Evolutionary conservation across 1,140 invertebrate species (phyloP).

Genomic region (Drosophila obscura): DNA sequence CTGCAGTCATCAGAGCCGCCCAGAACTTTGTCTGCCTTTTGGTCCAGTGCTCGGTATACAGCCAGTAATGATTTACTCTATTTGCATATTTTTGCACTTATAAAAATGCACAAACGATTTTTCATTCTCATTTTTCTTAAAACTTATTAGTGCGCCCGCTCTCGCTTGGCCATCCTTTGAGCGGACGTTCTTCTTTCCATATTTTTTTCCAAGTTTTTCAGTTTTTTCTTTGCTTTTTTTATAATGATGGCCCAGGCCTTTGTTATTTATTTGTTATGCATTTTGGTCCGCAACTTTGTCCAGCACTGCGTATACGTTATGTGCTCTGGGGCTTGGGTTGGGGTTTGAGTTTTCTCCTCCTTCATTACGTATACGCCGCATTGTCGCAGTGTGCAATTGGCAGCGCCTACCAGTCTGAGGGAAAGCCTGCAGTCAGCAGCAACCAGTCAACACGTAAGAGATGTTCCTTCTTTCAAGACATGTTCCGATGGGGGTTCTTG

Average conservation of each 20-base stretch:
- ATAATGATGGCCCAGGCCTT: constrained; percentile 61
- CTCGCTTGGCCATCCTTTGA: constrained; percentile 56
- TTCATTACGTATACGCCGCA: constrained; percentile 64
- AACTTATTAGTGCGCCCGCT: constrained; percentile 74
- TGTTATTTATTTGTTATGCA: constrained; percentile 79
- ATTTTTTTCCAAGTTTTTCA: constrained; percentile 13
- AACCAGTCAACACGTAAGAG: constrained; percentile 31
- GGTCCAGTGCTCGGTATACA: constrained; percentile 53
- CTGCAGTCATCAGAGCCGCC: constrained; percentile 34
- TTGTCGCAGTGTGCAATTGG: constrained; percentile 73
- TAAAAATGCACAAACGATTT: constrained; percentile 83
- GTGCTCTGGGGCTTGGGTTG: constrained; percentile 8
- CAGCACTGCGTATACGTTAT: constrained; percentile 61
- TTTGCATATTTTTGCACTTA: constrained; percentile 83
- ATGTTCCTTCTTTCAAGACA: constrained; percentile 44
- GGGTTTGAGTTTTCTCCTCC: constrained; percentile 6
- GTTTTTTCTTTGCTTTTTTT: constrained; percentile 21
- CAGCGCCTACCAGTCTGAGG: constrained; percentile 79
- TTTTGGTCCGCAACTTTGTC: constrained; percentile 41
- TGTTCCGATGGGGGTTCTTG: constrained; percentile 9
- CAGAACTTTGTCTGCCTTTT: constrained; percentile 72
- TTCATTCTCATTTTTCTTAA: constrained; percentile 79
- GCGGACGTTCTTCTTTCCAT: constrained; percentile 8
- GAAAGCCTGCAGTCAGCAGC: constrained; percentile 21
- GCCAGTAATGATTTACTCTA: constrained; percentile 75